Percentiles rank a stretch among this genome's conserved stretches.
These are phyloP conservation scores for Lasioglossum zephyrum DNA, from an alignment of 2,888 invertebrate genomes.

Conservation along the genomic window DNA sequence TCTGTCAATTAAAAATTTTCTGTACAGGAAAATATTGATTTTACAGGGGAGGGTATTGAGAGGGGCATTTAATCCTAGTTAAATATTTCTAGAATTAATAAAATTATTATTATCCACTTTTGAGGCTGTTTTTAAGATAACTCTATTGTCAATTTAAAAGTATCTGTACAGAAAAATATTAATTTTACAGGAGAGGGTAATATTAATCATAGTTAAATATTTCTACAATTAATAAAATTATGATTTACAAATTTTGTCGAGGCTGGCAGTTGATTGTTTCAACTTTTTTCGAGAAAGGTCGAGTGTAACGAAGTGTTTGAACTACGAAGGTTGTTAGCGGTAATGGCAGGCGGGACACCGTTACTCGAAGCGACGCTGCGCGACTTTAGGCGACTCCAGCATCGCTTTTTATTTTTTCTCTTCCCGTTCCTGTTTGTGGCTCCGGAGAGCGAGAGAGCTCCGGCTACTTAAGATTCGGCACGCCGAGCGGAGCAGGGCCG, in stretches of 20 bases:
- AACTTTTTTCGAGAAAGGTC: not conserved
- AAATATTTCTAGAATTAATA: too few relatives aligned
- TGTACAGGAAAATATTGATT: not conserved
- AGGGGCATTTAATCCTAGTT: too few relatives aligned
- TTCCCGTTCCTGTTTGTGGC: constrained; percentile 5
- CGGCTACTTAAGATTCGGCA: constrained; percentile 72
- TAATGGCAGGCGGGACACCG: constrained; percentile 50
- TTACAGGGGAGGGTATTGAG: not conserved
- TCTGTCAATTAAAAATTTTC: not conserved
- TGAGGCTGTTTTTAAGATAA: not conserved
- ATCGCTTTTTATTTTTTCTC: constrained; percentile 1
- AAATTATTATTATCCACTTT: too few relatives aligned
- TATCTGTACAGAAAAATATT: not conserved
- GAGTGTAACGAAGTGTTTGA: not conserved
- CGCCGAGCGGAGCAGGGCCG: constrained; percentile 41
- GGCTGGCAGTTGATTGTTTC: not conserved
- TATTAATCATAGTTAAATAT: too few relatives aligned
- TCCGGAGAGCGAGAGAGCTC: constrained; percentile 10
- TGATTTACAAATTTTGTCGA: not conserved
- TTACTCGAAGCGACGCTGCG: constrained; percentile 49
- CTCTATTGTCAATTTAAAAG: not conserved
- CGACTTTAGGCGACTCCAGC: constrained; percentile 12
- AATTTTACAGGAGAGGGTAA: not conserved
- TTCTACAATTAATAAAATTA: too few relatives aligned
- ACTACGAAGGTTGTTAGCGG: constrained; percentile 5